phyloP scores from a whole-genome alignment of 1,140 invertebrate species.

The Caenorhabditis latens region DNA sequence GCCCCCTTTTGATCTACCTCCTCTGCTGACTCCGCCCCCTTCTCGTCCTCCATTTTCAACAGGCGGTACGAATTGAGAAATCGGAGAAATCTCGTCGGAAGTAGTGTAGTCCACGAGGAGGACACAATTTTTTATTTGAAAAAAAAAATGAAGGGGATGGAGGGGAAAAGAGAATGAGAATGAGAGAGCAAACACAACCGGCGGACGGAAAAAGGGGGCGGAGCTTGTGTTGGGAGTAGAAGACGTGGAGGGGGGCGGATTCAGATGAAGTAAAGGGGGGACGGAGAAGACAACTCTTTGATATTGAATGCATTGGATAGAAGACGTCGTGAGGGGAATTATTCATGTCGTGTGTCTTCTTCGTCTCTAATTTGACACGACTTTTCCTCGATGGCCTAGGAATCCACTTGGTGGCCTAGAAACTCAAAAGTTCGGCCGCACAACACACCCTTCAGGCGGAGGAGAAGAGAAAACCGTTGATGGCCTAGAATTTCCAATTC shows the following conservation, averaged over 20 bases:
- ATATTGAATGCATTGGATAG: constrained; percentile 35
- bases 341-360: background rate
- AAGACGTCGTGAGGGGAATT: background rate
- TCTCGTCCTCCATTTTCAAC: background rate
- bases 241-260: background rate
- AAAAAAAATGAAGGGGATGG: background rate
- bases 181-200: constrained; percentile 23
- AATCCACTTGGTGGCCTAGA: no score
- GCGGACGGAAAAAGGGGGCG: background rate
- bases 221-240: background rate
- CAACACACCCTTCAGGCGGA: no score
- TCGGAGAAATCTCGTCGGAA: constrained; percentile 27
- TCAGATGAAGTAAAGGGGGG: background rate
- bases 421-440: no score
- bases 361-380: constrained; percentile 4
- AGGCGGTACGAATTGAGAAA: background rate
- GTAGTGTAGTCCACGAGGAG: background rate
- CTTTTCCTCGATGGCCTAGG: no score
- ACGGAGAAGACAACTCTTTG: background rate
- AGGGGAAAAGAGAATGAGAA: background rate
- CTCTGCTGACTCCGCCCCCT: no score
- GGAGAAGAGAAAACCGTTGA: no score
- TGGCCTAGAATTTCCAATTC: no score
- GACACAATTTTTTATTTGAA: background rate
- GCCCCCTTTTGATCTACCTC: background rate